Conservation (phyloP, 2,888 invertebrate species). For the Conops quadrifasciatus region DNA sequence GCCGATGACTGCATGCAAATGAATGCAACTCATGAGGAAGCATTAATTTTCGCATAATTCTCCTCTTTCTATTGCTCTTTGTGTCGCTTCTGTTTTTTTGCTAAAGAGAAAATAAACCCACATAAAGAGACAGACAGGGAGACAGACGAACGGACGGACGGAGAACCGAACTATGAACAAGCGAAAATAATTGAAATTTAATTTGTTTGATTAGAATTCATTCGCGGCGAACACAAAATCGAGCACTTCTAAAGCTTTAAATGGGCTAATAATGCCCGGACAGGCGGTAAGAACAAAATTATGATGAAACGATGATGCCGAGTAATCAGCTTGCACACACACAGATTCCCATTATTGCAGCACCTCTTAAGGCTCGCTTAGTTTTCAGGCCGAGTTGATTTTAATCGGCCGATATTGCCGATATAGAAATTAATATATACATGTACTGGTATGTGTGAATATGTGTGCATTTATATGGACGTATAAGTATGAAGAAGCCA, state of each 20-base stretch:
- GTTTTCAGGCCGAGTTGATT: too few species aligned
- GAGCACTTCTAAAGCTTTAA: conserved; percentile 21
- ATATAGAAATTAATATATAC: conserved; percentile 9
- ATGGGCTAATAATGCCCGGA: conserved; percentile 15
- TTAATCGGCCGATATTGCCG: too few species aligned
- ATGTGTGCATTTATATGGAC: neutral
- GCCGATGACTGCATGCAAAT: too few species aligned
- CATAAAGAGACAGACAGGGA: too few species aligned
- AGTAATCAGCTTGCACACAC: conserved; percentile 5
- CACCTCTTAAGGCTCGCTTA: neutral
- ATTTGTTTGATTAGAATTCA: conserved; percentile 41
- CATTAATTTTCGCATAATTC: too few species aligned
- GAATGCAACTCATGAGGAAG: too few species aligned
- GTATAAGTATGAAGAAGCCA: neutral
- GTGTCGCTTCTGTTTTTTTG: too few species aligned
- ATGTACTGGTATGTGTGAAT: conserved; percentile 11
- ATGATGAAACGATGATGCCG: too few species aligned
- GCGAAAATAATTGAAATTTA: conserved; percentile 57
- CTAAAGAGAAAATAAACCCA: too few species aligned
- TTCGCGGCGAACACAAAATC: neutral
- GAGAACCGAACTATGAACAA: conserved; percentile 45
- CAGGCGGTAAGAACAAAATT: too few species aligned
- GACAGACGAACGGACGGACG: too few species aligned
- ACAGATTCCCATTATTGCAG: neutral
- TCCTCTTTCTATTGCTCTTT: too few species aligned